Evolutionary conservation across 2,888 invertebrate genomes (phyloP).

Genomic region (Oasisia sp.): DNA sequence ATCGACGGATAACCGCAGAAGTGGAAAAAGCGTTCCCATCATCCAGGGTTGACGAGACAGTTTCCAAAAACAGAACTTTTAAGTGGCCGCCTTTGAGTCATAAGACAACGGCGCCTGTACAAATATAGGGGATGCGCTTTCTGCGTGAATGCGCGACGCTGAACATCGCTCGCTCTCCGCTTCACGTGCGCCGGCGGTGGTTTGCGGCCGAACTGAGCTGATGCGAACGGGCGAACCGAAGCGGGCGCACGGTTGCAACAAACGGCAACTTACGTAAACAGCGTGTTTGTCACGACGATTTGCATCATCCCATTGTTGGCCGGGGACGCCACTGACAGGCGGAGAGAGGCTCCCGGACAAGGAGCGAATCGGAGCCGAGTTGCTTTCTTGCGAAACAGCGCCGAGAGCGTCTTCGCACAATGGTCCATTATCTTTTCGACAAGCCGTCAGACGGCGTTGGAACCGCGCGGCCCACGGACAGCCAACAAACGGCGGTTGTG

Average conservation of each 20-base stretch:
- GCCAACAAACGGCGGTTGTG: neutral
- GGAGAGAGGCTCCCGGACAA: neutral
- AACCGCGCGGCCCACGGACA: neutral
- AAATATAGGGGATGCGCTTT: neutral
- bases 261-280: constrained; percentile 17
- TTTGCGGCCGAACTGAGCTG: neutral
- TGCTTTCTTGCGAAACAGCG: constrained; percentile 11
- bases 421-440: constrained; percentile 6
- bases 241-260: neutral
- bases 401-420: neutral
- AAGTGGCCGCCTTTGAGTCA: neutral
- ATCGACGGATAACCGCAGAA: neutral
- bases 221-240: neutral
- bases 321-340: neutral
- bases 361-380: neutral
- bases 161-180: neutral
- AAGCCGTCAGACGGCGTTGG: neutral
- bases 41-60: neutral
- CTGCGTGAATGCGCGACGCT: neutral
- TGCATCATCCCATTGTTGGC: neutral
- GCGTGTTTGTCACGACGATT: neutral
- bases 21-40: neutral
- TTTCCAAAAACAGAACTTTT: neutral
- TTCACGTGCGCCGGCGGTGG: neutral
- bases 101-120: neutral